Conservation (phyloP, 2,888 invertebrate species). For the Drosophila cognata region DNA sequence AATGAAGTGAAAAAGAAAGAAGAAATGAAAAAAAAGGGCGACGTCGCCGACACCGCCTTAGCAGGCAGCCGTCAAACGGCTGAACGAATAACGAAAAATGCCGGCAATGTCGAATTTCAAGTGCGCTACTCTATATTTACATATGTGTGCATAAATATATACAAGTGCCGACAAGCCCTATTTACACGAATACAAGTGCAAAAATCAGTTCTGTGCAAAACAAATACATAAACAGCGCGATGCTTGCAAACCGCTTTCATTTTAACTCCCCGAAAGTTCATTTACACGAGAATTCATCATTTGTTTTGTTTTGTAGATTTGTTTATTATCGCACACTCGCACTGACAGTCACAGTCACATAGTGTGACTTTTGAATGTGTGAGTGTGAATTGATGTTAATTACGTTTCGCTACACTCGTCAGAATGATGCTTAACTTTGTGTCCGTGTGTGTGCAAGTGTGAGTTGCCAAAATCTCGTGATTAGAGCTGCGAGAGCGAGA, state of each 20-base stretch:
- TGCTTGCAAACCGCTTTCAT: slow-evolving; percentile 45
- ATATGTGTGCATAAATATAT: slow-evolving; percentile 10
- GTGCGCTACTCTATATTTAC: slow-evolving; percentile 54
- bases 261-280: slow-evolving; percentile 60
- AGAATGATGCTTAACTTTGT: slow-evolving; percentile 20
- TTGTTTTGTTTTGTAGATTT: slow-evolving; percentile 76
- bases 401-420: slow-evolving; percentile 52
- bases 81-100: slow-evolving; percentile 64
- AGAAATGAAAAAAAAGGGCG: slow-evolving; percentile 72
- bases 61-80: slow-evolving; percentile 26
- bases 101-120: slow-evolving; percentile 69
- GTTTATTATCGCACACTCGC: slow-evolving; percentile 60
- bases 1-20: slow-evolving; percentile 48
- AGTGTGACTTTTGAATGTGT: slow-evolving; percentile 5
- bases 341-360: slow-evolving; percentile 9
- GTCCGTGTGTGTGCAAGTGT: slow-evolving; percentile 17
- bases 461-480: slow-evolving; percentile 44
- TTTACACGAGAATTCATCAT: slow-evolving; percentile 71
- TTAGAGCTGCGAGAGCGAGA: slow-evolving; percentile 25
- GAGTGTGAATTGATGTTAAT: slow-evolving; percentile 31
- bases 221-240: slow-evolving; percentile 30
- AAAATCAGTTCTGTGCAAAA: slow-evolving; percentile 39
- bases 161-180: slow-evolving; percentile 13
- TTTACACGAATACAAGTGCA: slow-evolving; percentile 20
- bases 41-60: slow-evolving; percentile 57